Percentiles rank a stretch among this genome's conserved stretches.
These are phyloP conservation scores for Poecilia wingei DNA, from an alignment of 2,797 vertebrate genomes.

Conservation along the genomic window DNA sequence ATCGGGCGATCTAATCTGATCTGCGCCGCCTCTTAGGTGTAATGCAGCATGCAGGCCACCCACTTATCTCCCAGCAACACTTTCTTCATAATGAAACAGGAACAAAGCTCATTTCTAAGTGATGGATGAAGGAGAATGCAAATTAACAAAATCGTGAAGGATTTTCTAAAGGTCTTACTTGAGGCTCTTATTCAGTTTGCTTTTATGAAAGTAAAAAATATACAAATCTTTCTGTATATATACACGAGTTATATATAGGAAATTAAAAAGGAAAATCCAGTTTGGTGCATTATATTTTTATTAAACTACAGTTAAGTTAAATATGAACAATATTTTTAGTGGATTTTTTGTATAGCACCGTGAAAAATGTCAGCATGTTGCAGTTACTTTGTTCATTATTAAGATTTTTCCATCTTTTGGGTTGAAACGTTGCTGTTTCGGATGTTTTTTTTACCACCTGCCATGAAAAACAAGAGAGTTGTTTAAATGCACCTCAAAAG, in stretches of 20 bases:
- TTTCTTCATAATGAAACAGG: constrained; percentile 51
- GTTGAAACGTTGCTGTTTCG: background rate
- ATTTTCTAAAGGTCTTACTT: constrained; percentile 34
- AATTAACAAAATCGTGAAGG: constrained; percentile 33
- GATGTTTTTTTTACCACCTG: background rate
- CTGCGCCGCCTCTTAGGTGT: constrained; percentile 28
- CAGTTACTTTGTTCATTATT: background rate
- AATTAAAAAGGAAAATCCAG: background rate
- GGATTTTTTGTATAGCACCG: background rate
- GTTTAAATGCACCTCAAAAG: background rate
- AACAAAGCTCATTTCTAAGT: constrained; percentile 31
- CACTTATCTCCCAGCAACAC: constrained; percentile 47
- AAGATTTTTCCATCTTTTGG: background rate
- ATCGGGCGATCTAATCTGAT: constrained; percentile 45
- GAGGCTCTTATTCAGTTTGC: background rate
- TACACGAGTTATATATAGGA: background rate
- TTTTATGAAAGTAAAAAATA: background rate
- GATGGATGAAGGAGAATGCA: constrained; percentile 58
- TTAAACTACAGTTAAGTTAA: background rate
- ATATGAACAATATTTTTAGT: background rate
- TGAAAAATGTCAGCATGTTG: background rate
- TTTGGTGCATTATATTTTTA: background rate
- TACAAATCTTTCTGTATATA: background rate
- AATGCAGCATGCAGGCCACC: constrained; percentile 28
- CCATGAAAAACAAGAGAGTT: background rate